A percentile compares a stretch with the other conserved stretches of the same genome.
Evolutionary conservation across 2,797 vertebrate species (phyloP).

Genomic region (Phyllotis vaccarum): DNA sequence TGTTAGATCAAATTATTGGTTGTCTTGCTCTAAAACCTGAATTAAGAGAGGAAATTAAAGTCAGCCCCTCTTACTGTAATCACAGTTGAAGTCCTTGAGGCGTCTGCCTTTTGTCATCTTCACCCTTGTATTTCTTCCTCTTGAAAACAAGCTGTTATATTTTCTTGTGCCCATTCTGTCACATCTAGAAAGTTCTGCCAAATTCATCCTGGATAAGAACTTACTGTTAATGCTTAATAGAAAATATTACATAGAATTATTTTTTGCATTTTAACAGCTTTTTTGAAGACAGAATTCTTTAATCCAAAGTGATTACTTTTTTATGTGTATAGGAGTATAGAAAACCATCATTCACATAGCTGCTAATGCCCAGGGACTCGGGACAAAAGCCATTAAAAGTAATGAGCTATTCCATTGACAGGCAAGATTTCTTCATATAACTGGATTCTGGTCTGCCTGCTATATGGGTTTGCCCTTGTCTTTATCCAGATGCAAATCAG

Average conservation of each 20-base stretch:
- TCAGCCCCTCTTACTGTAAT: not conserved
- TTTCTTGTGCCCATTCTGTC: slow-evolving; percentile 56
- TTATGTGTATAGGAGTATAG: not conserved
- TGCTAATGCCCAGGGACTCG: slow-evolving; percentile 7
- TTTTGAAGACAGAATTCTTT: slow-evolving; percentile 59
- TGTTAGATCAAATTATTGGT: slow-evolving; percentile 46
- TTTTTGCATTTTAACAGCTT: slow-evolving; percentile 57
- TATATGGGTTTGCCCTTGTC: slow-evolving; percentile 74
- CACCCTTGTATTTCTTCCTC: not conserved
- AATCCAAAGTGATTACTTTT: slow-evolving; percentile 61
- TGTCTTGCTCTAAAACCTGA: not conserved
- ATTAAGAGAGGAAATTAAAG: not conserved
- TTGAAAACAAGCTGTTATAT: slow-evolving; percentile 50
- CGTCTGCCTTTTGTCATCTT: not conserved
- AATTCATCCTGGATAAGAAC: slow-evolving; percentile 43
- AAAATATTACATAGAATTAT: slow-evolving; percentile 42
- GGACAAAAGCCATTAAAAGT: slow-evolving; percentile 46
- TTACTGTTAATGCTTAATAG: slow-evolving; percentile 50
- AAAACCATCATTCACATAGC: slow-evolving; percentile 31
- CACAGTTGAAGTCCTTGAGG: not conserved
- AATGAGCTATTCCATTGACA: slow-evolving; percentile 37
- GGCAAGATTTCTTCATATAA: slow-evolving; percentile 23
- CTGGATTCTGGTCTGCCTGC: slow-evolving; percentile 27
- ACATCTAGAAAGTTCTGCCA: slow-evolving; percentile 33
- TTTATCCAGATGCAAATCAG: slow-evolving; percentile 63